A percentile compares a stretch with the other conserved stretches of the same genome.
These are phyloP conservation scores for Drosophila nr. medialis DNA, from an alignment of 2,888 invertebrate genomes.

Conservation along the genomic window DNA sequence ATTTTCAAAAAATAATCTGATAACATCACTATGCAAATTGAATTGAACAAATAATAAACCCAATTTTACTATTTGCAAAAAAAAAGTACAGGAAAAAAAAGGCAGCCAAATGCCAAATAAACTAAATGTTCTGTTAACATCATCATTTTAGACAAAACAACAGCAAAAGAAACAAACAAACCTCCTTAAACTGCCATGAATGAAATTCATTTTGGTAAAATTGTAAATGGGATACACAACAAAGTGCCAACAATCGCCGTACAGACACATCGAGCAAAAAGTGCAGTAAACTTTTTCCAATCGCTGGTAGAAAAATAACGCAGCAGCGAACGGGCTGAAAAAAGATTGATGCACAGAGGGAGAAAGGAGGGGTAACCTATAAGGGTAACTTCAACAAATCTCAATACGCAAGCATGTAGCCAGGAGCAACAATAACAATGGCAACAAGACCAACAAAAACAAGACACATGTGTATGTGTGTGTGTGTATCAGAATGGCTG, in stretches of 20 bases:
- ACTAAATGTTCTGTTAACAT: conserved; percentile 44
- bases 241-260: conserved; percentile 32
- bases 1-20: background rate
- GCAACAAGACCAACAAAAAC: conserved; percentile 31
- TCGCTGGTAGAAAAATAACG: conserved; percentile 47
- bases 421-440: conserved; percentile 52
- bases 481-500: conserved; percentile 50
- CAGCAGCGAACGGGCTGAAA: conserved; percentile 29
- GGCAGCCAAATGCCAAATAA: conserved; percentile 20
- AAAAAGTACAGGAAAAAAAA: background rate
- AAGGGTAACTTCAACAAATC: conserved; percentile 71
- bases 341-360: background rate
- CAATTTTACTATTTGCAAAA: background rate
- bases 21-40: conserved; percentile 1
- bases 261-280: conserved; percentile 36
- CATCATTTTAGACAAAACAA: conserved; percentile 3
- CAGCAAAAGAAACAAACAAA: background rate
- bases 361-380: conserved; percentile 39
- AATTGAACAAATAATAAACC: background rate
- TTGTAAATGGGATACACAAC: conserved; percentile 29
- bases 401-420: conserved; percentile 67
- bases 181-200: conserved; percentile 32
- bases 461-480: conserved; percentile 23
- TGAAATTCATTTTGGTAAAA: conserved; percentile 43
- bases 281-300: conserved; percentile 43